A percentile compares a stretch with the other conserved stretches of the same genome.
Conservation (phyloP, 64 coral and sea anemone species). For the Montipora capricornis region DNA sequence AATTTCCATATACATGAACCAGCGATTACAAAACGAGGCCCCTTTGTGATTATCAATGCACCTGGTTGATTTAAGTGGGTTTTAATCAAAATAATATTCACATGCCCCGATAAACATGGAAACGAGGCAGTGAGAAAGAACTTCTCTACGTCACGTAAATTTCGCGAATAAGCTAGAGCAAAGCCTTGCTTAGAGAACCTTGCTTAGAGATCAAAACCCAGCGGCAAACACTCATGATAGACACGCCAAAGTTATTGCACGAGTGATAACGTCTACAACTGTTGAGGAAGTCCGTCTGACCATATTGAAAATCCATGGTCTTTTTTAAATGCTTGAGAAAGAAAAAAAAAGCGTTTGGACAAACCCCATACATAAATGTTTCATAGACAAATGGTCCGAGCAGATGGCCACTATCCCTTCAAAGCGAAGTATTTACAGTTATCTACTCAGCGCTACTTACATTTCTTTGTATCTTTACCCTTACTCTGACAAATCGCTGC, state of each 20-base stretch:
- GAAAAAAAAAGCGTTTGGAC: background rate
- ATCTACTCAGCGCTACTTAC: slow-evolving; percentile 16
- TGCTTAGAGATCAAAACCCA: background rate
- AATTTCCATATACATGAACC: background rate
- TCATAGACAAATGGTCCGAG: background rate
- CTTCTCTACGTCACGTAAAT: too few species aligned
- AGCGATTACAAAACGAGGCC: background rate
- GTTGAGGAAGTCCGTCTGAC: slow-evolving; percentile 18
- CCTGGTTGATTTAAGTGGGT: background rate
- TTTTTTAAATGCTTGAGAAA: slow-evolving; percentile 5
- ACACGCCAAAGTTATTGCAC: background rate
- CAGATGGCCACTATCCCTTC: background rate
- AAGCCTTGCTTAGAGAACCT: background rate
- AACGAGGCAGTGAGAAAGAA: too few species aligned
- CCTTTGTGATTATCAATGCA: slow-evolving; percentile 22
- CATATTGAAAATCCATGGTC: background rate
- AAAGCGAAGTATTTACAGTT: background rate
- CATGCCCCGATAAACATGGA: background rate
- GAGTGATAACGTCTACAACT: slow-evolving; percentile 10
- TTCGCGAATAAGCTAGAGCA: too few species aligned
- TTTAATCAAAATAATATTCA: background rate
- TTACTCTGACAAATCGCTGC: too few species aligned
- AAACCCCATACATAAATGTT: background rate
- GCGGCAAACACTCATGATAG: background rate
- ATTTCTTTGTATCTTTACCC: too few species aligned